Conservation (phyloP, 2,888 invertebrate genomes). For the Plagodis dolabraria region DNA sequence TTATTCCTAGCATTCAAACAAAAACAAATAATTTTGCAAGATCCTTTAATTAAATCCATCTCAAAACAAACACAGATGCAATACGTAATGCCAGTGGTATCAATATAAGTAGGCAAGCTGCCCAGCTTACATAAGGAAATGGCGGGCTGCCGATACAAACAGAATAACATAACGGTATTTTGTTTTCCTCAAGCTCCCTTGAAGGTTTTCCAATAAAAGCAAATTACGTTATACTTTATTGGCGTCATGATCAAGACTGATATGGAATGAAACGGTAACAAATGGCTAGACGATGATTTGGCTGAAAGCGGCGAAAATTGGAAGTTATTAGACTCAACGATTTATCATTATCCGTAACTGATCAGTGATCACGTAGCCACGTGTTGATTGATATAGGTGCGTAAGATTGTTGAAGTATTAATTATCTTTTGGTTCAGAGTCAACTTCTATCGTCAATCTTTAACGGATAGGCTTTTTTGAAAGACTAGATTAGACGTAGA, state of each 20-base stretch:
- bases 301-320: slow-evolving; percentile 41
- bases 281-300: slow-evolving; percentile 49
- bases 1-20: too few species aligned
- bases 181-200: slow-evolving; percentile 7
- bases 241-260: slow-evolving; percentile 41
- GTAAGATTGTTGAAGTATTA: too few species aligned
- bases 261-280: slow-evolving; percentile 43
- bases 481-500: too few species aligned
- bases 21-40: too few species aligned
- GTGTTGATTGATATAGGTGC: slow-evolving; percentile 32
- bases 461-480: too few species aligned
- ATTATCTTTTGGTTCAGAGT: too few species aligned
- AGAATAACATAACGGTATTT: slow-evolving; percentile 2
- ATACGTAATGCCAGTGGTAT: neutral
- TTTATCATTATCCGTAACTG: slow-evolving; percentile 48
- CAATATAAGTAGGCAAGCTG: neutral
- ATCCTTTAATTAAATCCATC: too few species aligned
- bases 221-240: slow-evolving; percentile 36
- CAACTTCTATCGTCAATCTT: too few species aligned
- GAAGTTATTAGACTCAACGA: slow-evolving; percentile 46
- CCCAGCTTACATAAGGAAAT: too few species aligned
- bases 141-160: neutral
- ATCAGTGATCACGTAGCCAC: slow-evolving; percentile 38
- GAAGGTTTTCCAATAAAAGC: slow-evolving; percentile 18
- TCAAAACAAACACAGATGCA: too few species aligned